phyloP scores from a whole-genome alignment of 1,140 invertebrate genomes.

The Drosophila orosa region DNA sequence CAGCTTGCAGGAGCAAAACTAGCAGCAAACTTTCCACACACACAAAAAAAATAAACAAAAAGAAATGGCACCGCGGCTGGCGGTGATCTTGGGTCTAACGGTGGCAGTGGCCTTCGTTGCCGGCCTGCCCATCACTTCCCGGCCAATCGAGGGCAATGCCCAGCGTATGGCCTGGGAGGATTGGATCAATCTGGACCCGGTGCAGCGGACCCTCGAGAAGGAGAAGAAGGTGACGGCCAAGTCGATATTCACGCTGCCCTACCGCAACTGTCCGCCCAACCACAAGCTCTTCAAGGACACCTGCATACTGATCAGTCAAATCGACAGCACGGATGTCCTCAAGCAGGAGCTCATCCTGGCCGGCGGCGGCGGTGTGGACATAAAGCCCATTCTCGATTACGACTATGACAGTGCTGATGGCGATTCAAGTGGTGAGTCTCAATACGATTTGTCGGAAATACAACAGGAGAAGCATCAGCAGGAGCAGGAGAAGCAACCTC shows the following conservation, averaged over 20 bases:
- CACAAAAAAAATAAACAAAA: no score
- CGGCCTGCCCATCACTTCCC: slow-evolving; percentile 75
- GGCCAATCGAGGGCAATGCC: slow-evolving; percentile 78
- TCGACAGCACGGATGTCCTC: slow-evolving; percentile 64
- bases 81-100: slow-evolving; percentile 23
- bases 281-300: slow-evolving; percentile 67
- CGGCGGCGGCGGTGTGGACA: slow-evolving; percentile 3
- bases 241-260: slow-evolving; percentile 79
- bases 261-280: slow-evolving; percentile 62
- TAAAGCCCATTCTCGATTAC: slow-evolving; percentile 43
- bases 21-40: slow-evolving; percentile 11
- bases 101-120: slow-evolving; percentile 5
- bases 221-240: slow-evolving; percentile 81
- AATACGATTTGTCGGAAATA: slow-evolving; percentile 22
- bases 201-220: slow-evolving; percentile 66
- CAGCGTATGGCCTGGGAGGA: slow-evolving; percentile 81
- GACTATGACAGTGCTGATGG: slow-evolving; percentile 47
- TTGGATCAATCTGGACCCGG: slow-evolving; percentile 69
- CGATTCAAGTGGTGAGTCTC: slow-evolving; percentile 44
- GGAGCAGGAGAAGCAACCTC: background rate
- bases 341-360: slow-evolving; percentile 57
- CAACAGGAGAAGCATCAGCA: slow-evolving; percentile 1
- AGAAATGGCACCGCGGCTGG: slow-evolving; percentile 30
- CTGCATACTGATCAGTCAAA: slow-evolving; percentile 70
- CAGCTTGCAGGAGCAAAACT: slow-evolving; percentile 13